A percentile compares a stretch with the other conserved stretches of the same genome.
Evolutionary conservation across 2,888 invertebrate genomes (phyloP).

Genomic region (Caenorhabditis japonica): DNA sequence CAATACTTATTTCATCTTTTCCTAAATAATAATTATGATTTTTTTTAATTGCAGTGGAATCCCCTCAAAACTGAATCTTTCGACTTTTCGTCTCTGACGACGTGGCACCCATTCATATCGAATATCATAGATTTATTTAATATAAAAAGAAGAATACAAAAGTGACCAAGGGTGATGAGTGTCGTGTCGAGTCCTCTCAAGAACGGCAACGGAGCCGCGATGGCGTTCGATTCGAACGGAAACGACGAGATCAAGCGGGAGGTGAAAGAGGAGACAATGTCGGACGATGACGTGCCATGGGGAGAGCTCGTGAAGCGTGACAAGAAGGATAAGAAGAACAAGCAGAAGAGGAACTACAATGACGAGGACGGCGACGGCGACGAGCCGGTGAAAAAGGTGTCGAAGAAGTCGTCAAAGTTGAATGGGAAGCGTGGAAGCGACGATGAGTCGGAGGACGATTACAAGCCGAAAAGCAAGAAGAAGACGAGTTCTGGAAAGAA

Average conservation of each 20-base stretch:
- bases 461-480: constrained; percentile 39
- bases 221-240: constrained; percentile 30
- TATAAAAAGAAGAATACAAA: neutral
- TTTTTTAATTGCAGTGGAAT: neutral
- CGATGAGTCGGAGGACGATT: constrained; percentile 46
- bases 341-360: constrained; percentile 38
- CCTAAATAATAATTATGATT: no score
- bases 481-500: constrained; percentile 35
- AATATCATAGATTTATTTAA: neutral
- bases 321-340: constrained; percentile 42
- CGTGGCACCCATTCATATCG: no score
- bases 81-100: neutral
- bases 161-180: no score
- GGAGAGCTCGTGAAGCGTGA: constrained; percentile 49
- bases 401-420: constrained; percentile 38
- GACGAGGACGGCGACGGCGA: constrained; percentile 46
- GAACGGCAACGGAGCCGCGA: constrained; percentile 18
- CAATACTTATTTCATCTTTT: no score
- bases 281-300: constrained; percentile 63
- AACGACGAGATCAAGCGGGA: constrained; percentile 48
- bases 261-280: constrained; percentile 38
- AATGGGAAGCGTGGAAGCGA: constrained; percentile 39
- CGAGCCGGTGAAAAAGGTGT: constrained; percentile 31
- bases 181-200: constrained; percentile 16
- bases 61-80: neutral